phyloP scores from a whole-genome alignment of 2,113 vertebrate species.

The Hippocampus guttulatus region DNA sequence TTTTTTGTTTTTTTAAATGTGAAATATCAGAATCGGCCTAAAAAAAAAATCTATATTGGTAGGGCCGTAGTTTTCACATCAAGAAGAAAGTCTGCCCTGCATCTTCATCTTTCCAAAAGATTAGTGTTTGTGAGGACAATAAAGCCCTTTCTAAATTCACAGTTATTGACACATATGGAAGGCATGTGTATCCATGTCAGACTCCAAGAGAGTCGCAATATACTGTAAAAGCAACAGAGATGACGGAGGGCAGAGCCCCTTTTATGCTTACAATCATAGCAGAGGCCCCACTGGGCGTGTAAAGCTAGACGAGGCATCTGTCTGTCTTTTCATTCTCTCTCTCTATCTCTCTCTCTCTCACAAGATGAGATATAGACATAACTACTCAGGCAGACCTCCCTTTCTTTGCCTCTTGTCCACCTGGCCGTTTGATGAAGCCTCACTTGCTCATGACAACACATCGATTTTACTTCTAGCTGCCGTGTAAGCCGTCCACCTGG shows the following conservation, averaged over 20 bases:
- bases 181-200: slow-evolving; percentile 54
- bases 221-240: slow-evolving; percentile 63
- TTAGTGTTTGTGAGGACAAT: slow-evolving; percentile 51
- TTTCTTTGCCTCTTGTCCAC: slow-evolving; percentile 76
- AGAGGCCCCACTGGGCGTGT: slow-evolving; percentile 64
- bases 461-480: slow-evolving; percentile 95
- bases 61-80: neutral
- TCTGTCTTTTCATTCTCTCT: slow-evolving; percentile 58
- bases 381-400: slow-evolving; percentile 58
- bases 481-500: slow-evolving; percentile 89
- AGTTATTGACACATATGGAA: slow-evolving; percentile 37
- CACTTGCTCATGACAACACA: slow-evolving; percentile 94
- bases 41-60: too few relatives aligned
- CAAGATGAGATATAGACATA: slow-evolving; percentile 70
- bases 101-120: slow-evolving; percentile 46
- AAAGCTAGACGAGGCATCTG: slow-evolving; percentile 66
- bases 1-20: too few relatives aligned
- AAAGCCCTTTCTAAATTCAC: slow-evolving; percentile 52
- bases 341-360: too few relatives aligned
- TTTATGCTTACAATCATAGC: slow-evolving; percentile 72
- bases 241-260: slow-evolving; percentile 72
- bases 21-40: too few relatives aligned
- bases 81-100: slow-evolving; percentile 34
- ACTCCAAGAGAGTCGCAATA: slow-evolving; percentile 63
- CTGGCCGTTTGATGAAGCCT: slow-evolving; percentile 84